These are phyloP conservation scores for Linnaemya vulpina DNA, from an alignment of 2,888 invertebrate species.

Conservation along the genomic window DNA sequence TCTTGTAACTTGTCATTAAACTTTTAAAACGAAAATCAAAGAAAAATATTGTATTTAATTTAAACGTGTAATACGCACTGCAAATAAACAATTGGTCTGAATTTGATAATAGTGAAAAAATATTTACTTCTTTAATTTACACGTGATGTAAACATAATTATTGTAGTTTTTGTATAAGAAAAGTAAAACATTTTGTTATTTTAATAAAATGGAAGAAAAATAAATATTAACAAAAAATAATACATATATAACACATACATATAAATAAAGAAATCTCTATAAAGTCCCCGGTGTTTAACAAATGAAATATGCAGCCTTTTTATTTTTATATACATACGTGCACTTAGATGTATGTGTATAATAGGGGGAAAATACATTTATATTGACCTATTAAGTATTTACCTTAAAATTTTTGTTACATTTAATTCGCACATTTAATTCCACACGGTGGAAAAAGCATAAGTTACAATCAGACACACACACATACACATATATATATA, in stretches of 20 bases:
- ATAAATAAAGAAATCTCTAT: slow-evolving; percentile 55
- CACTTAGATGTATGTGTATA: background rate
- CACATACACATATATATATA: no score
- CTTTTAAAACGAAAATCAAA: slow-evolving; percentile 39
- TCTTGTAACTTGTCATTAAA: slow-evolving; percentile 50
- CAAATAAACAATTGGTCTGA: slow-evolving; percentile 68
- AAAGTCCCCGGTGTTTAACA: slow-evolving; percentile 66
- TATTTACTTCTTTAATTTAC: slow-evolving; percentile 46
- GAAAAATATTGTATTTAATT: slow-evolving; percentile 52
- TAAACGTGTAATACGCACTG: slow-evolving; percentile 43
- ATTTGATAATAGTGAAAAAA: slow-evolving; percentile 67
- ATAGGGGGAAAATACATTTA: background rate
- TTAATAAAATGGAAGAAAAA: slow-evolving; percentile 45
- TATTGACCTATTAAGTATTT: background rate
- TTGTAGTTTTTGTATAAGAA: slow-evolving; percentile 58
- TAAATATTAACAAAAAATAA: slow-evolving; percentile 21
- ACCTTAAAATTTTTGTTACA: background rate
- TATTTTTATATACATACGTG: slow-evolving; percentile 9
- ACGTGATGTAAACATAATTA: slow-evolving; percentile 63
- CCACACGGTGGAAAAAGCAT: background rate
- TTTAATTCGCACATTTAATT: background rate
- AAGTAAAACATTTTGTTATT: slow-evolving; percentile 43
- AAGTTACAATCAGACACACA: no score
- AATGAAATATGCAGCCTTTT: slow-evolving; percentile 42
- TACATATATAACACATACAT: slow-evolving; percentile 16